phyloP scores from a whole-genome alignment of 2,888 invertebrate genomes.

The Archips crataeganus region DNA sequence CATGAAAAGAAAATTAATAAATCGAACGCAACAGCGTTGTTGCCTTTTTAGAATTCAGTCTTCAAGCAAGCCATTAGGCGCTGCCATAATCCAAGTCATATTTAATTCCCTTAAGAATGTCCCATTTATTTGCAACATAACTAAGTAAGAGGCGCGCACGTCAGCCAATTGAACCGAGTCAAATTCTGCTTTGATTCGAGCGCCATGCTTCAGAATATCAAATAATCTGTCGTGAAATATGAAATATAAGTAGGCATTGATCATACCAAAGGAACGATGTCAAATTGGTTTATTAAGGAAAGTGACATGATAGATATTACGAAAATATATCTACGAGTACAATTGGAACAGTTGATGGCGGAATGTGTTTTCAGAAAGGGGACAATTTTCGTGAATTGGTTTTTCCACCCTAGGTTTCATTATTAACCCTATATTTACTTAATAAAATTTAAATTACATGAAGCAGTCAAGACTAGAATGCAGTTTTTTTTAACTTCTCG shows the following conservation, averaged over 20 bases:
- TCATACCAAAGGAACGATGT: slow-evolving; percentile 6
- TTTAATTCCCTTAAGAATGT: slow-evolving; percentile 3
- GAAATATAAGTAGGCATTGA: slow-evolving; percentile 28
- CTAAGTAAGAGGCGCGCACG: not conserved
- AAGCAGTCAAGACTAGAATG: too few species aligned
- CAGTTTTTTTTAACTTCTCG: too few species aligned
- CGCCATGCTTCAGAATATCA: slow-evolving; percentile 15
- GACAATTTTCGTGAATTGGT: not conserved
- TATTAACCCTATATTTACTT: not conserved
- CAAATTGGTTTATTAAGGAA: slow-evolving; percentile 28
- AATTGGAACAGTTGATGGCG: not conserved
- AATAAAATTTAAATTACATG: too few species aligned
- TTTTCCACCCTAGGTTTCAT: not conserved
- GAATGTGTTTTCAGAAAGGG: not conserved
- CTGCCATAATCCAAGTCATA: slow-evolving; percentile 3
- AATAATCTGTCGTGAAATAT: slow-evolving; percentile 13
- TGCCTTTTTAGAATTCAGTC: not conserved
- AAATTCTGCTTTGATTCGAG: slow-evolving; percentile 20
- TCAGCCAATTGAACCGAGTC: slow-evolving; percentile 7
- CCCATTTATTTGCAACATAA: slow-evolving; percentile 1
- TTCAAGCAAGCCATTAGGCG: not conserved
- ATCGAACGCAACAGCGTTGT: not conserved
- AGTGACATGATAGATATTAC: slow-evolving; percentile 8
- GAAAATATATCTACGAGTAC: not conserved
- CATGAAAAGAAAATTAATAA: too few species aligned